Evolutionary conservation across 2,113 vertebrate genomes (phyloP).

Genomic region (Elachura formosa): DNA sequence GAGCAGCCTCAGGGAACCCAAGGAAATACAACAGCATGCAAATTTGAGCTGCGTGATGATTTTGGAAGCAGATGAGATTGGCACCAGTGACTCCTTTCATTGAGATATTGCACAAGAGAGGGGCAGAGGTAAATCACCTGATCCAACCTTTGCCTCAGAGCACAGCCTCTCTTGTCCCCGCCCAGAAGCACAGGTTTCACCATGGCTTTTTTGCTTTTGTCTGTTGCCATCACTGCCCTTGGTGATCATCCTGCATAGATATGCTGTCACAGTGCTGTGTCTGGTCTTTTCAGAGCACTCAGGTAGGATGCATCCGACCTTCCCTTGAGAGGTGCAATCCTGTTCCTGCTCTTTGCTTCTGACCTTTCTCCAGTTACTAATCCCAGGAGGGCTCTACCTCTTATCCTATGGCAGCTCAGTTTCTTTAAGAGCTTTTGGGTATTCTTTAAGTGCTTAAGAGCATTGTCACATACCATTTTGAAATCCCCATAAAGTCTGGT

Average conservation of each 20-base stretch:
- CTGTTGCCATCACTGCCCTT: not conserved
- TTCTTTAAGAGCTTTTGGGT: slow-evolving; percentile 25
- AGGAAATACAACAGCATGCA: not conserved
- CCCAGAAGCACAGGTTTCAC: not conserved
- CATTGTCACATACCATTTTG: not conserved
- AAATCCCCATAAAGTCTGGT: not conserved
- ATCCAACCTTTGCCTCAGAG: not conserved
- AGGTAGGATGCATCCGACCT: not conserved
- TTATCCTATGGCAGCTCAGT: not conserved
- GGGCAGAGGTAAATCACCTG: not conserved
- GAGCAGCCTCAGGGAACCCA: not conserved
- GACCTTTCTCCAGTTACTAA: not conserved
- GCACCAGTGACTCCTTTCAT: not conserved
- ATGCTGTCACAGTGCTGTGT: not conserved
- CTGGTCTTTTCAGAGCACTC: not conserved
- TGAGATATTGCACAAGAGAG: not conserved
- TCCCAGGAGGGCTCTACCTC: not conserved
- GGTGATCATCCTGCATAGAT: not conserved
- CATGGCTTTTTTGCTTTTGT: not conserved
- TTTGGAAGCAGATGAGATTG: not conserved
- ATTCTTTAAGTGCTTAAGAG: slow-evolving; percentile 36
- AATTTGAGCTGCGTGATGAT: not conserved
- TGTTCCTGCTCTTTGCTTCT: not conserved
- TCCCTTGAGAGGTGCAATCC: not conserved
- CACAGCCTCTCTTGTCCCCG: not conserved